Percentiles rank a stretch among this genome's conserved stretches.
phyloP scores from a whole-genome alignment of 2,113 vertebrate species.

The Chaetodon auriga region DNA sequence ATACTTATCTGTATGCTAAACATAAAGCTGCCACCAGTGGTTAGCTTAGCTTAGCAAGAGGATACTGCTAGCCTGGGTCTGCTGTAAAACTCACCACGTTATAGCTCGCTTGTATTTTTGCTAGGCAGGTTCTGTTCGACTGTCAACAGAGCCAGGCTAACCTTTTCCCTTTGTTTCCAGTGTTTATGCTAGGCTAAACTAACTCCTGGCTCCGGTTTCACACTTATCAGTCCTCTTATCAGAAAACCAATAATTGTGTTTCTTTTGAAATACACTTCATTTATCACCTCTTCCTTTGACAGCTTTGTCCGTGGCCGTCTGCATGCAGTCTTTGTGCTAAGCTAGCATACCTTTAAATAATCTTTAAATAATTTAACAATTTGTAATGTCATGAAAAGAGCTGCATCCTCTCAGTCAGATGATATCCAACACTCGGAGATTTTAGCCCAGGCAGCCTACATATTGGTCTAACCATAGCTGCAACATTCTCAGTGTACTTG shows the following conservation, averaged over 20 bases:
- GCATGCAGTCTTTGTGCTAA: not conserved
- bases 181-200: not conserved
- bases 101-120: not conserved
- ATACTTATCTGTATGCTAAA: not conserved
- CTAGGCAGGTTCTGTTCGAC: not conserved
- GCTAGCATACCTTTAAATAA: not conserved
- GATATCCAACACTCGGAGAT: not conserved
- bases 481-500: conserved; percentile 25
- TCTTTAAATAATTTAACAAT: not conserved
- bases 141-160: not conserved
- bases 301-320: no score
- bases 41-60: not conserved
- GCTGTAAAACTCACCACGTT: not conserved
- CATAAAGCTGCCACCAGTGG: not conserved
- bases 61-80: not conserved
- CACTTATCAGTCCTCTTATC: not conserved
- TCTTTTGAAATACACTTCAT: not conserved
- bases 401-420: not conserved
- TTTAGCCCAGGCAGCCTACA: no score
- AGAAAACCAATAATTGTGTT: not conserved
- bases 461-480: conserved; percentile 42
- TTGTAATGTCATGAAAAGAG: not conserved
- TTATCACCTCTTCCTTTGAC: no score
- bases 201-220: not conserved
- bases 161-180: not conserved